Conservation (phyloP, 2,888 invertebrate species). For the Pheosia gnoma region DNA sequence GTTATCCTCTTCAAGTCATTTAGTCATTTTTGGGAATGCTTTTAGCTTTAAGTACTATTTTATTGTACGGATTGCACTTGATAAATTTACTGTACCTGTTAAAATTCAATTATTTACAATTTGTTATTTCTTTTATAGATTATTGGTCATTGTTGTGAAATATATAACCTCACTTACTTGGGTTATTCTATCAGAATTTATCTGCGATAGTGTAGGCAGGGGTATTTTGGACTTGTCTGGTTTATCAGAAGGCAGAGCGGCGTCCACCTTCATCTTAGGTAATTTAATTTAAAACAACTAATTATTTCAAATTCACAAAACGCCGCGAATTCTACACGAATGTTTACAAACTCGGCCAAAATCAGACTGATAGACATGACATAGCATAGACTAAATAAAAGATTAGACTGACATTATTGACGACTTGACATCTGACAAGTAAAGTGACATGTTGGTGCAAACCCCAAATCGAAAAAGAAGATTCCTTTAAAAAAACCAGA, state of each 20-base stretch:
- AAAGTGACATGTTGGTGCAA: no score
- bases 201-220: conserved; percentile 94
- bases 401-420: no score
- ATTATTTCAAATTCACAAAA: neutral
- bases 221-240: conserved; percentile 81
- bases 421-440: no score
- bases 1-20: no score
- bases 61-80: no score
- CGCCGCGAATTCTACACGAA: conserved; percentile 3
- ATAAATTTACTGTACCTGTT: no score
- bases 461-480: no score
- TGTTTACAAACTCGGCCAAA: conserved; percentile 2
- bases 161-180: conserved; percentile 85
- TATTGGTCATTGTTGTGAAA: conserved; percentile 44
- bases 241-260: conserved; percentile 61
- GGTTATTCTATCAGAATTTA: conserved; percentile 95
- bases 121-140: neutral
- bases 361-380: neutral
- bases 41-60: no score
- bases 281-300: conserved; percentile 24
- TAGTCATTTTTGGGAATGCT: no score
- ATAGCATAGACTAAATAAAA: no score
- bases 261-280: conserved; percentile 66
- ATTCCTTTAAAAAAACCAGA: no score
- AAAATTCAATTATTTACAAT: no score